Base-by-base conservation (phyloP, 2,113 vertebrate genomes). In the Chaetodon auriga region DNA sequence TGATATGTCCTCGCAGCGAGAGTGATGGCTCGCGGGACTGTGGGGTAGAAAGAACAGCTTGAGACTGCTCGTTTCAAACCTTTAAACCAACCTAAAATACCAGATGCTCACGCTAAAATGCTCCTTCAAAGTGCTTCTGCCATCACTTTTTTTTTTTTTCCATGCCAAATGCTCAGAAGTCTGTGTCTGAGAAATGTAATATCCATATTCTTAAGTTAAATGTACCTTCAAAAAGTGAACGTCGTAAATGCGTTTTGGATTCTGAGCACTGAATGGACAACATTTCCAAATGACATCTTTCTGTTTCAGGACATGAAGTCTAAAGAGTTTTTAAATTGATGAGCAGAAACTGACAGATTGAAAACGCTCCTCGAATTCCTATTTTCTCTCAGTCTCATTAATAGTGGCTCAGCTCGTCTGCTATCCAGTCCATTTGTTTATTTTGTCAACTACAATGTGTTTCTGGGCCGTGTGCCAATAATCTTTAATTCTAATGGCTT, bases 81-180 rank as follows among this genome's bases (percentile, higher is more conserved):
- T 91, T 87, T 81, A 87, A 90, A 89, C 72, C 78, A 81, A 79
- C 72, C 75, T 78, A 58, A 84, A 88, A 88, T 55, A 75, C 72
- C 84, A 85, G 83, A 85, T 87, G 83, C 86, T 84, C 36, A 3
- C 8, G 49, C 65, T 88, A 66, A 87, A 90, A 89, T 14, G 69
- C 36, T 48, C 41, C 82, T 81, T 71, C 68, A 66, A 80, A 75
- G 53, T 86, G 70, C 75, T 58, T 75, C 68, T 81, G 60, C 72
- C 36, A 41, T 68, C 54, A 6, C 57, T 66, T 82, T 82, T 57
- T 85, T 51, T 58, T n/a, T n/a, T n/a, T n/a, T n/a, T n/a, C n/a
- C 30, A n/a, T 66, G 51, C 35, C 73, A 78, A 82, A 74, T 63
- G 63, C 76, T 87, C 72, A 45, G n/a, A 73, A 63, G 62, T 45